Base-by-base conservation (phyloP, 2,113 vertebrate species). In the Bombycilla garrulus region DNA sequence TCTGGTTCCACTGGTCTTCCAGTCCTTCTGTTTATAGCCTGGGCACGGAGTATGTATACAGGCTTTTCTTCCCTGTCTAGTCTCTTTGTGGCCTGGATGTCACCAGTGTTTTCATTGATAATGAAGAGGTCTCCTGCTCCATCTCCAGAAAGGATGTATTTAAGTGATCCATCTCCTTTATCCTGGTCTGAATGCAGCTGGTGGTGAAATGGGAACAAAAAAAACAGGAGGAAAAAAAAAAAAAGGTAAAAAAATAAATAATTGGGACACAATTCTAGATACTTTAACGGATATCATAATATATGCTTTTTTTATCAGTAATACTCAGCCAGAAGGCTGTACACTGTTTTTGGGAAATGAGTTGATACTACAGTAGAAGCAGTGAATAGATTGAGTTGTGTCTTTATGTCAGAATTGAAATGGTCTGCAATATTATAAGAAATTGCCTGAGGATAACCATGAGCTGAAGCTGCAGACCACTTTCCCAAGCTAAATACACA, bases 121-220 rank as follows among this genome's bases (percentile, higher is more conserved):
- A 98, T 98, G 97, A 99, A 99, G 88, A 99, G 97, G 79, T 98
- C 98, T 89, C 99, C 99, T 36, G 99, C 99, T 86, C 99, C 99
- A 76, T 99, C 99, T 89, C 99, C 99, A 53, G 97, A 98, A 94
- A 99, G 98, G 94, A 99, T 99, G 97, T 99, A 99, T 94, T 98
- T 98, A 95, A 99, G 98, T 57, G 98, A 98, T 81, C 98, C 98
- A 70, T 99, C 99, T 72, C 99, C 99, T 96, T 98, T 98, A 97
- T 99, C 99, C 45, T 98, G 97, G 92, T 99, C 99, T 62, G 99
- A 99, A 97, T 99, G 99, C 94, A 99, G 99, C 99, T 99, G 98
- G 40, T 94, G 74, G 93, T 92, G 76, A 81, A 95, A 98, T 96
- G 90, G 44, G 80, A 92, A 97, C 71, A 60, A 29, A 65, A 72